Base-by-base conservation (phyloP, 2,797 vertebrate genomes). In the Pseudopleuronectes americanus region DNA sequence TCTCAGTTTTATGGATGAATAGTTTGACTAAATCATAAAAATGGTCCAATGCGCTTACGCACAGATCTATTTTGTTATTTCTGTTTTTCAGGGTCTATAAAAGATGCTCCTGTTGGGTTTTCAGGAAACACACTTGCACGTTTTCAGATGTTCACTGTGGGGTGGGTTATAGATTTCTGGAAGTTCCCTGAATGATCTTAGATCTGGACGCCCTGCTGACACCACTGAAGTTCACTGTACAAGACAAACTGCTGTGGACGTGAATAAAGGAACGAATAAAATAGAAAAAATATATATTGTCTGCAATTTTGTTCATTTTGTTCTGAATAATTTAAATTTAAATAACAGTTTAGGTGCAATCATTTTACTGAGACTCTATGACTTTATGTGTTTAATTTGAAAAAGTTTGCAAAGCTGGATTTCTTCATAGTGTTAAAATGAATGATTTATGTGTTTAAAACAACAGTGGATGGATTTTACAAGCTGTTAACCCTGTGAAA, bases 261-360 rank as follows among this genome's bases (percentile, higher is more conserved):
- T 72, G 17, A 89, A 90, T 89, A 91, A 91, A 91, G 22, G n/a
- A 80, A 71, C 9, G 36, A 57, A 78, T 81, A 26, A 26, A 67
- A 62, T 38, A 78, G 67, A 85, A 82, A 83, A 81, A 62, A 52
- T 33, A 57, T 71, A 59, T 68, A 36, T 17, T 66, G 71, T 78
- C 77, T 88, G 72, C 13, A 60, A 71, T 62, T 68, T 73, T 84
- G 51, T 75, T 79, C 45, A n/a, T 62, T 74, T 80, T 74, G 2
- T 58, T 74, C 53, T 60, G 19, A 57, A 64, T 68, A 41, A 56
- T 22, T 9, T 14, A 26, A 26, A 33, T 45, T 21, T 16, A 49
- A 45, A n/a, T 21, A 21, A 9, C 8, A 45, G 16, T 45, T 48
- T 48, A 48, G 47, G 6, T 21, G 19, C 47, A 6, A 8, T 48